Evolutionary conservation across 1,140 invertebrate genomes (phyloP).

Genomic region (Zaprionus capensis): DNA sequence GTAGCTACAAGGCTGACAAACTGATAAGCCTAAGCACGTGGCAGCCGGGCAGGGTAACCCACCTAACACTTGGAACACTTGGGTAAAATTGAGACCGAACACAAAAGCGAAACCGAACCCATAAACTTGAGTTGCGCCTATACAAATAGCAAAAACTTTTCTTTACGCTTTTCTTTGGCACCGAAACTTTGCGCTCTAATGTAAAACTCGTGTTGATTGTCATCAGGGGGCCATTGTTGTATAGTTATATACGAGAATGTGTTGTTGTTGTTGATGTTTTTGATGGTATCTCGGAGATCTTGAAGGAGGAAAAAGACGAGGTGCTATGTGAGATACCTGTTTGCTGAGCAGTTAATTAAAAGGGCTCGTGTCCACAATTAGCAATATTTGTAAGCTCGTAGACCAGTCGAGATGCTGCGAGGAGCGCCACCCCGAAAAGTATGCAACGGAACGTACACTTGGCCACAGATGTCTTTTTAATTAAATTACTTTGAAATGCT

Average conservation of each 20-base stretch:
- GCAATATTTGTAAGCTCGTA: slow-evolving; percentile 7
- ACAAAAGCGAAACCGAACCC: slow-evolving; percentile 44
- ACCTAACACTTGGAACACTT: slow-evolving; percentile 3
- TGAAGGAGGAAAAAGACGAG: not conserved
- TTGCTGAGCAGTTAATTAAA: slow-evolving; percentile 69
- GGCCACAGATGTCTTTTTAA: slow-evolving; percentile 66
- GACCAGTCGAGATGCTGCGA: not conserved
- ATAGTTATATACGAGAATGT: slow-evolving; percentile 28
- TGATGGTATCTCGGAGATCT: slow-evolving; percentile 32
- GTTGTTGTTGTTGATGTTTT: slow-evolving; percentile 7
- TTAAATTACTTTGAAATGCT: slow-evolving; percentile 73
- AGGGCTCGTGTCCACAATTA: slow-evolving; percentile 48
- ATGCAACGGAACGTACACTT: slow-evolving; percentile 43
- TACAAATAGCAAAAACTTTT: slow-evolving; percentile 76
- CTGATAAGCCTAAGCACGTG: slow-evolving; percentile 45
- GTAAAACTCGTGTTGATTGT: slow-evolving; percentile 74
- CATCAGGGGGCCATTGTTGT: slow-evolving; percentile 48
- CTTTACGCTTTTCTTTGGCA: slow-evolving; percentile 33
- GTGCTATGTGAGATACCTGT: slow-evolving; percentile 30
- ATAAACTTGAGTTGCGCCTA: slow-evolving; percentile 61
- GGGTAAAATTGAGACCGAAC: slow-evolving; percentile 24
- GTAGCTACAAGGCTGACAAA: slow-evolving; percentile 65
- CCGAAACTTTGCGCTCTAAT: slow-evolving; percentile 75
- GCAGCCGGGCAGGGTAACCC: not conserved
- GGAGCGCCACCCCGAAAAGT: slow-evolving; percentile 32